Conservation (phyloP, 2,113 vertebrate genomes). For the Neomonachus schauinslandi region DNA sequence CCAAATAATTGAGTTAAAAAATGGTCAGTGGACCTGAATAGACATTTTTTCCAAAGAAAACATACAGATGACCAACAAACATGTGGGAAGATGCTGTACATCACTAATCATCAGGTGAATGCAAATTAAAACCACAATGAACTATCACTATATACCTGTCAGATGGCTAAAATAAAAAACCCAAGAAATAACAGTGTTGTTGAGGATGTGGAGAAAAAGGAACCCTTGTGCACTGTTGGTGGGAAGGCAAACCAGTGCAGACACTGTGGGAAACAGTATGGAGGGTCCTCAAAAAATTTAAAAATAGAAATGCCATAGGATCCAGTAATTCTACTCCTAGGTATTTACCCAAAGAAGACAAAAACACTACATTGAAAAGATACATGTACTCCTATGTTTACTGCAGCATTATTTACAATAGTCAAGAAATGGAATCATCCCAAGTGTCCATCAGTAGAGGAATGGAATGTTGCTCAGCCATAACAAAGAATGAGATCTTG, state of each 20-base stretch:
- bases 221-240: neutral
- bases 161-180: neutral
- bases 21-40: neutral
- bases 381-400: neutral
- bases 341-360: neutral
- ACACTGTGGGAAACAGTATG: neutral
- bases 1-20: neutral
- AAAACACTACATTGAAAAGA: neutral
- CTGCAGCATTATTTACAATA: neutral
- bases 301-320: neutral
- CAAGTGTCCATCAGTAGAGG: neutral
- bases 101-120: neutral
- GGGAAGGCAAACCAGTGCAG: neutral
- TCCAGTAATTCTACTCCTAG: neutral
- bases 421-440: neutral
- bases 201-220: neutral
- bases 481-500: neutral
- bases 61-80: neutral
- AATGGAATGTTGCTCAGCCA: neutral
- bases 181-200: neutral
- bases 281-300: neutral
- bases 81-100: neutral
- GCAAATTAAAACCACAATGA: neutral
- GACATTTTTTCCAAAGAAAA: neutral
- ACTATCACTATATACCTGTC: neutral